Conservation (phyloP, 2,888 invertebrate species). For the Cantharis flavilabris region DNA sequence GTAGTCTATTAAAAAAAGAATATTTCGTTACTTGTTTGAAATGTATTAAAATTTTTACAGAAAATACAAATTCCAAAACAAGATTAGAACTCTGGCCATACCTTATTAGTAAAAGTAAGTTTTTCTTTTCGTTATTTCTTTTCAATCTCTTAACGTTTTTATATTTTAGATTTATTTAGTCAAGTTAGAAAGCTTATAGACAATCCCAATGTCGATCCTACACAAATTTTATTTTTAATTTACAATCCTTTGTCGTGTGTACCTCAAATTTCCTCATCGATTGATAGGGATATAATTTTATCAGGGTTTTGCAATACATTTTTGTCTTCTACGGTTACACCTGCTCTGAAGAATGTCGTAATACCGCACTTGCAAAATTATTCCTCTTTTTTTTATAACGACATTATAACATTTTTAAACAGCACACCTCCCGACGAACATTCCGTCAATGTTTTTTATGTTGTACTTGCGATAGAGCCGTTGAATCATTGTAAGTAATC, state of each 20-base stretch:
- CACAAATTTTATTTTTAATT: conserved; percentile 75
- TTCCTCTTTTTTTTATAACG: conserved; percentile 57
- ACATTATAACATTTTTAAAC: conserved; percentile 53
- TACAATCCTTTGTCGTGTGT: conserved; percentile 71
- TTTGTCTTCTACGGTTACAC: conserved; percentile 67
- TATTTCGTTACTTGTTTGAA: conserved; percentile 73
- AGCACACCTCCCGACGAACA: conserved; percentile 52
- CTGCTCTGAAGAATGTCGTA: conserved; percentile 70
- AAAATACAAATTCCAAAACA: conserved; percentile 42
- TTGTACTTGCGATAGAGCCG: conserved; percentile 70
- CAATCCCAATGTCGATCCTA: conserved; percentile 65
- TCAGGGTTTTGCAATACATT: conserved; percentile 69
- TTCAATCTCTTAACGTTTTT: background rate
- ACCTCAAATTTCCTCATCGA: conserved; percentile 4
- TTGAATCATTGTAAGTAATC: conserved; percentile 64
- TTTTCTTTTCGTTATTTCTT: background rate
- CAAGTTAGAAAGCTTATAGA: conserved; percentile 74
- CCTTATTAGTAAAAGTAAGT: conserved; percentile 62
- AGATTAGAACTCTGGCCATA: conserved; percentile 59
- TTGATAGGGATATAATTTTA: conserved; percentile 41
- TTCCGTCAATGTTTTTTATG: conserved; percentile 66
- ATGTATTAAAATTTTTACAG: conserved; percentile 77
- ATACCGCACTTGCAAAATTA: conserved; percentile 68
- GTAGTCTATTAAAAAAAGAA: conserved; percentile 38
- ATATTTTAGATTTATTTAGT: conserved; percentile 70